These are phyloP conservation scores for Conchocele bisecta DNA, from an alignment of 2,888 invertebrate species.

Conservation along the genomic window DNA sequence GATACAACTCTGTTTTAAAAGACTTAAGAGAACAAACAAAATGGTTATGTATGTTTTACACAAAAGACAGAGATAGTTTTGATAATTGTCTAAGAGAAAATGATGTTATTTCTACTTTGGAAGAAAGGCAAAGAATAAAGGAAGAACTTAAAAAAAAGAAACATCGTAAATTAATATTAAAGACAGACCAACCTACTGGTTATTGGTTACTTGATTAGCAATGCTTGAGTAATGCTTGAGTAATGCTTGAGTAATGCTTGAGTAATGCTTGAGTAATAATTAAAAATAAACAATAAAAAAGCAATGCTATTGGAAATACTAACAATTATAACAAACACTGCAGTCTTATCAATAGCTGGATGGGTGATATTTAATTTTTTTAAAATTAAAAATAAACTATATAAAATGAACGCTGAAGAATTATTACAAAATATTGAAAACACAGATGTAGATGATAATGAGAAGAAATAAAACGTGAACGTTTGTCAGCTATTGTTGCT, in stretches of 20 bases:
- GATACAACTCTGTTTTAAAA: constrained; percentile 52
- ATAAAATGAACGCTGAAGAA: constrained; percentile 44
- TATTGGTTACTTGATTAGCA: constrained; percentile 42
- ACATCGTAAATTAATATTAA: no score
- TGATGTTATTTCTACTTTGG: constrained; percentile 44
- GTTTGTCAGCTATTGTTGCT: constrained; percentile 43
- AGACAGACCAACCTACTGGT: no score
- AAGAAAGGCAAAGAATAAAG: constrained; percentile 39
- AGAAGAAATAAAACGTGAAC: constrained; percentile 36
- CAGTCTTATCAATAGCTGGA: constrained; percentile 26
- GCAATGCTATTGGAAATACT: constrained; percentile 32
- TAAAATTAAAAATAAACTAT: constrained; percentile 32
- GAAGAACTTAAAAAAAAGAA: constrained; percentile 32
- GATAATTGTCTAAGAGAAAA: constrained; percentile 56
- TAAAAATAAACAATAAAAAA: constrained; percentile 21
- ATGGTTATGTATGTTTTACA: constrained; percentile 50
- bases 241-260: constrained; percentile 11
- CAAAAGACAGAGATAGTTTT: constrained; percentile 45
- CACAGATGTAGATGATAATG: constrained; percentile 5
- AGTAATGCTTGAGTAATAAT: constrained; percentile 27
- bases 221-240: constrained; percentile 29
- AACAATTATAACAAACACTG: constrained; percentile 25
- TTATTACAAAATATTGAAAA: constrained; percentile 14
- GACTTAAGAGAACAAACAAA: constrained; percentile 50
- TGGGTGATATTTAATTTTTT: constrained; percentile 37